These are phyloP conservation scores for Peromyscus maniculatus DNA, from an alignment of 2,113 vertebrate species.

Conservation along the genomic window DNA sequence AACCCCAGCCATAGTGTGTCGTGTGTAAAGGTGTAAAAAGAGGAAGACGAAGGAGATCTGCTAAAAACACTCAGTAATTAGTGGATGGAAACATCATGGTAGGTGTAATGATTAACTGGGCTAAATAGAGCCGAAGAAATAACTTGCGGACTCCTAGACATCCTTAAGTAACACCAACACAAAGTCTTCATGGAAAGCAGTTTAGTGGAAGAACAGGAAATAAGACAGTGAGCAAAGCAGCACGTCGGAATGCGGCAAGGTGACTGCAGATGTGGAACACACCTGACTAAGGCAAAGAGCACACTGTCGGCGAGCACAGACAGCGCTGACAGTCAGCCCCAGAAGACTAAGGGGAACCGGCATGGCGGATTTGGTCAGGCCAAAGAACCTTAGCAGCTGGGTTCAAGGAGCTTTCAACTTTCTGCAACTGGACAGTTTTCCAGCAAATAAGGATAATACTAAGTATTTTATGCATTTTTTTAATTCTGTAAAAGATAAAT, in stretches of 20 bases:
- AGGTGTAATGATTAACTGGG: not conserved
- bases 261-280: not conserved
- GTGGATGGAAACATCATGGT: not conserved
- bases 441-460: not conserved
- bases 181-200: not conserved
- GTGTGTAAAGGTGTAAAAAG: not conserved
- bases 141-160: not conserved
- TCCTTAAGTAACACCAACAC: not conserved
- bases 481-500: not conserved
- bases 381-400: not conserved
- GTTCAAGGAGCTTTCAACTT: conserved; percentile 13
- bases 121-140: conserved; percentile 14
- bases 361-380: not conserved
- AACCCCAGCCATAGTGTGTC: not conserved
- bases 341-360: not conserved
- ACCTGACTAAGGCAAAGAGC: not conserved
- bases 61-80: not conserved
- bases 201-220: not conserved
- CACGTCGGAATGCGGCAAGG: not conserved
- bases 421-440: not conserved
- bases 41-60: not conserved
- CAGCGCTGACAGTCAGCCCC: not conserved
- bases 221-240: not conserved
- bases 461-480: conserved; percentile 38
- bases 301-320: not conserved